Percentiles rank a stretch among this genome's conserved stretches.
Conservation (phyloP, 1,140 invertebrate species). For the Heliconius congener region DNA sequence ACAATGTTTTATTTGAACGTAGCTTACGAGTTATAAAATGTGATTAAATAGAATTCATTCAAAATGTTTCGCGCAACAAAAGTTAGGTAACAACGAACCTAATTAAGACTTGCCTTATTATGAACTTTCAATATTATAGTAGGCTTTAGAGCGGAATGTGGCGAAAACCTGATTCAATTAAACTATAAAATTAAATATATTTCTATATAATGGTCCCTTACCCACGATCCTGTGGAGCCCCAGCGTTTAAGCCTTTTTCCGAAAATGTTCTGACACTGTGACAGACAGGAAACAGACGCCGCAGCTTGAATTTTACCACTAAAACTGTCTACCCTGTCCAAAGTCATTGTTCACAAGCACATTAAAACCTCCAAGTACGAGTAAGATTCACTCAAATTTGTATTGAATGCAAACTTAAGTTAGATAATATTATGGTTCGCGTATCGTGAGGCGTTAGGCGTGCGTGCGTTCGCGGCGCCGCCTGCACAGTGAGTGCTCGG, state of each 20-base stretch:
- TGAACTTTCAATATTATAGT: conserved; percentile 8
- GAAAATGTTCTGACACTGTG: conserved; percentile 81
- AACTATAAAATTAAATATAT: not conserved
- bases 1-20: not conserved
- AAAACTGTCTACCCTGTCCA: conserved; percentile 71
- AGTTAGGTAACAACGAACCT: not conserved
- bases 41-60: not conserved
- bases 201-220: conserved; percentile 58
- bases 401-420: conserved; percentile 8
- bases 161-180: not conserved
- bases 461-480: conserved; percentile 58
- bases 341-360: conserved; percentile 65
- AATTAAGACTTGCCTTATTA: not conserved
- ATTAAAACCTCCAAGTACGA: not conserved
- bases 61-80: conserved; percentile 11
- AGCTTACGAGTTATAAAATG: not conserved
- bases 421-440: conserved; percentile 21
- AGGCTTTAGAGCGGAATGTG: not conserved
- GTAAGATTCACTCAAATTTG: conserved; percentile 8
- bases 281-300: conserved; percentile 77
- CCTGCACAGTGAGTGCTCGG: conserved; percentile 55
- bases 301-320: conserved; percentile 78
- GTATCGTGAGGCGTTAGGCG: conserved; percentile 27
- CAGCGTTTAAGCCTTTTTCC: conserved; percentile 84
- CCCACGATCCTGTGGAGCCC: conserved; percentile 87